Base-by-base conservation (phyloP, 2,113 vertebrate species). In the Hiodon alosoides region DNA sequence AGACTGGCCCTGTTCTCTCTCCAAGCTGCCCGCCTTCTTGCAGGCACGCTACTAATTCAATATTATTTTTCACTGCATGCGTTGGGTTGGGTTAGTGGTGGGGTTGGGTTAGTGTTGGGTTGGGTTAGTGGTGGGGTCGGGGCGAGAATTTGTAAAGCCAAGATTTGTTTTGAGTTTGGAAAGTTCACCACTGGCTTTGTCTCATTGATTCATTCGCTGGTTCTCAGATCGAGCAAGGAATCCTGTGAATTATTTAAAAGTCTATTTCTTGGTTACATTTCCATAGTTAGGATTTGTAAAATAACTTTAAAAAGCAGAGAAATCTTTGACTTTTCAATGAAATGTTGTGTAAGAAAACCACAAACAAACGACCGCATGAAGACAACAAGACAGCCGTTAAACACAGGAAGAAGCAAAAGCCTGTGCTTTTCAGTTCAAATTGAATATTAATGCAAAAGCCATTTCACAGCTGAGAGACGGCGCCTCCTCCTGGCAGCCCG, bases 1-100 rank as follows among this genome's bases (percentile, higher is more conserved):
- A 89, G 86, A 89, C 81, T 88, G 86, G 77, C 87, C 89, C 84
- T 88, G 83, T 89, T 89, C 85, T 83, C 83, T 48, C 78, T 78
- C 79, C 46, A 72, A 68, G 75, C 74, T 82, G 77, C n/a, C 75
- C 74, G 77, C 80, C 82, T 81, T 85, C 85, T 83, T 85, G 83
- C 78, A 82, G 86, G 85, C 79, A 80, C 81, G 82, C 67, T 81
- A 76, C 85, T 89, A 85, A 87, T 88, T 85, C 88, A 88, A 79
- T 76, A 76, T 78, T 76, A 87, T 86, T 85, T 87, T 84, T 85
- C 80, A 86, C 64, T 78, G 79, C 76, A 68, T n/a, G n/a, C n/a
- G n/a, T n/a, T n/a, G n/a, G n/a, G n/a, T n/a, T 31, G 31, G 31
- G 31, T 31, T 31, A 31, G 31, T 31, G 31, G 0, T 31, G 31